phyloP scores from a whole-genome alignment of 2,113 vertebrate species.

The Telmatochromis sp. region DNA sequence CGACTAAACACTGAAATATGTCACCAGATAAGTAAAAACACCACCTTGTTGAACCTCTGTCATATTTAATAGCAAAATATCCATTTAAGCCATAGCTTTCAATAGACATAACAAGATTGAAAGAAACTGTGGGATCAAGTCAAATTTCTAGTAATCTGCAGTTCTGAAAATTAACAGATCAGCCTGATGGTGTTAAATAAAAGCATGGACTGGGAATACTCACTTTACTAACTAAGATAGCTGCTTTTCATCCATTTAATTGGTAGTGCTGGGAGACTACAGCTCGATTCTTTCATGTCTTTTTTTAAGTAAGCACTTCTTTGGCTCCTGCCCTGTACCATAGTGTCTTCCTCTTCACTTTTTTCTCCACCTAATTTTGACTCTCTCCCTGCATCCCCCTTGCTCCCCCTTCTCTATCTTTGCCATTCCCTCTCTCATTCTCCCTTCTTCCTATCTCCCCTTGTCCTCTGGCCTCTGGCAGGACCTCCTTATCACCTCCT shows the following conservation, averaged over 20 bases:
- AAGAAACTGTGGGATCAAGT: not conserved
- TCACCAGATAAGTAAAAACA: not conserved
- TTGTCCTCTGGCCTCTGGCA: slow-evolving; percentile 14
- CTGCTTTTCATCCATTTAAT: not conserved
- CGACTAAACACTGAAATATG: not conserved
- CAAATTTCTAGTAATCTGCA: not conserved
- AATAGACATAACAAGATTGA: not conserved
- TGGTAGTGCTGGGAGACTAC: not conserved
- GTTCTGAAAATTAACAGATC: not conserved
- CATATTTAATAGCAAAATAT: not conserved
- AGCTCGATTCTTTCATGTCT: slow-evolving; percentile 2
- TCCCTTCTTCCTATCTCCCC: not conserved
- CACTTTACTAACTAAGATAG: not conserved
- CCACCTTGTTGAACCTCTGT: too few species aligned
- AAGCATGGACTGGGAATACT: not conserved
- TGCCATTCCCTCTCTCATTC: not conserved
- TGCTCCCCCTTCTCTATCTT: not conserved
- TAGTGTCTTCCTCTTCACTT: not conserved
- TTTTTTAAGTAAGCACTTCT: not conserved
- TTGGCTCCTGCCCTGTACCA: not conserved
- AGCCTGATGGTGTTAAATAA: not conserved
- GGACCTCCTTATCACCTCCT: slow-evolving; percentile 41
- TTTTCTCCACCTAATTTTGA: not conserved
- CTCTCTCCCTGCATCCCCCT: not conserved
- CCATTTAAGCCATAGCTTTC: not conserved